phyloP scores from a whole-genome alignment of 1,140 invertebrate genomes.

The Probaryconus sp. region DNA sequence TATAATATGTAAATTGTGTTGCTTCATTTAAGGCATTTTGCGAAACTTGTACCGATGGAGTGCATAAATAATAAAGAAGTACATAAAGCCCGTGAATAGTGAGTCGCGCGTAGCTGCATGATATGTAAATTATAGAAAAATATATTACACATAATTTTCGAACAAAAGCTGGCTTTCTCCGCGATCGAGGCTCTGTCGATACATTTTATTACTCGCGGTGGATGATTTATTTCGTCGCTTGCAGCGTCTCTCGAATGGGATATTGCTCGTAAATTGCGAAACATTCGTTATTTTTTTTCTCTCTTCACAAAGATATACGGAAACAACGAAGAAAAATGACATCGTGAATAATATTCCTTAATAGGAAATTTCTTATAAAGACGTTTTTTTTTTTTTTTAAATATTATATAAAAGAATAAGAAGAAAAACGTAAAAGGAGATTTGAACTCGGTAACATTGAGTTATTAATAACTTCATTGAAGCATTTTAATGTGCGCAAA shows the following conservation, averaged over 20 bases:
- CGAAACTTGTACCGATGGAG: slow-evolving; percentile 31
- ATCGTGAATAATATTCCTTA: too few species aligned
- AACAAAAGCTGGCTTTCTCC: slow-evolving; percentile 58
- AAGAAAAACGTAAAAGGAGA: not conserved
- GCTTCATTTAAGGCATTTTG: slow-evolving; percentile 44
- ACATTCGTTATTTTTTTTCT: slow-evolving; percentile 28
- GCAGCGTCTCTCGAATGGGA: slow-evolving; percentile 36
- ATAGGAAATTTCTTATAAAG: too few species aligned
- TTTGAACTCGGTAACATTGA: too few species aligned
- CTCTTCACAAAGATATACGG: slow-evolving; percentile 14
- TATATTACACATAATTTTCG: slow-evolving; percentile 52
- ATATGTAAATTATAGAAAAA: slow-evolving; percentile 57
- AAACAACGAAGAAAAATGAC: slow-evolving; percentile 6
- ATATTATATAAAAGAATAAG: too few species aligned
- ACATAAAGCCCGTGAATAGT: slow-evolving; percentile 33
- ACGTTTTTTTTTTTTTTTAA: too few species aligned
- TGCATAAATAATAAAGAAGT: slow-evolving; percentile 48
- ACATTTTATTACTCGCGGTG: slow-evolving; percentile 51
- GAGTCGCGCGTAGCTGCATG: slow-evolving; percentile 19
- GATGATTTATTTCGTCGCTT: slow-evolving; percentile 53
- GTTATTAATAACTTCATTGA: too few species aligned
- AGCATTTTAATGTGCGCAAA: too few species aligned
- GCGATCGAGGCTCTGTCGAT: slow-evolving; percentile 38
- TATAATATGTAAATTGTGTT: slow-evolving; percentile 47
- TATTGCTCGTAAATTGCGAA: slow-evolving; percentile 51